Evolutionary conservation across 2,888 invertebrate genomes (phyloP).

Genomic region (Papilio protenor): DNA sequence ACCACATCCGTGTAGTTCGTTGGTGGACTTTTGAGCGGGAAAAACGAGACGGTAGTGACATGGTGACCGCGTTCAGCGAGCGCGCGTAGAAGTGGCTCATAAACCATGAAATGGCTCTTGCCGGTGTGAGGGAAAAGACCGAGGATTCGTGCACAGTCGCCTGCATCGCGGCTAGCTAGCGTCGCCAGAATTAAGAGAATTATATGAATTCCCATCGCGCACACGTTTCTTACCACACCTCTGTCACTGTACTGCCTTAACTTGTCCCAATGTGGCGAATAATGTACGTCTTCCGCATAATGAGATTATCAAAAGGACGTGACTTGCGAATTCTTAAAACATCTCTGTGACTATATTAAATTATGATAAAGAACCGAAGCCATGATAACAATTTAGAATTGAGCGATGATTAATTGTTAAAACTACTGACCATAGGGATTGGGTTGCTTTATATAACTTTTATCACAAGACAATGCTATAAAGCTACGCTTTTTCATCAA

Average conservation of each 20-base stretch:
- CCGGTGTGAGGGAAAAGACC: conserved; percentile 77
- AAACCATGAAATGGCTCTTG: conserved; percentile 81
- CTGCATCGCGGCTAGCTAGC: neutral
- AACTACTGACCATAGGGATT: no score
- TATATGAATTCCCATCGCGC: neutral
- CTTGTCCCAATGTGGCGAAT: neutral
- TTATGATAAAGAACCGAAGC: no score
- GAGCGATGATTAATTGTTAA: no score
- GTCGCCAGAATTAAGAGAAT: neutral
- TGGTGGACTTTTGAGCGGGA: conserved; percentile 63
- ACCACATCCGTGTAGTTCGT: conserved; percentile 53
- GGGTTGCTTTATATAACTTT: no score
- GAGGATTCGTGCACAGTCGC: conserved; percentile 49
- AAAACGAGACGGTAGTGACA: conserved; percentile 79
- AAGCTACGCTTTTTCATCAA: no score
- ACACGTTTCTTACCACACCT: neutral
- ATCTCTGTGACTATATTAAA: neutral
- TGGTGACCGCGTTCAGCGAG: conserved; percentile 77
- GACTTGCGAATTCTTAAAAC: neutral
- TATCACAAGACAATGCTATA: no score
- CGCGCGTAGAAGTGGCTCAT: conserved; percentile 71
- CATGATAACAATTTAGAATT: no score
- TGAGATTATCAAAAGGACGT: neutral
- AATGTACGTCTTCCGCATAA: neutral
- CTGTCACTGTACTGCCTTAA: neutral